Conservation (phyloP, 2,888 invertebrate species). For the Laothoe populi region DNA sequence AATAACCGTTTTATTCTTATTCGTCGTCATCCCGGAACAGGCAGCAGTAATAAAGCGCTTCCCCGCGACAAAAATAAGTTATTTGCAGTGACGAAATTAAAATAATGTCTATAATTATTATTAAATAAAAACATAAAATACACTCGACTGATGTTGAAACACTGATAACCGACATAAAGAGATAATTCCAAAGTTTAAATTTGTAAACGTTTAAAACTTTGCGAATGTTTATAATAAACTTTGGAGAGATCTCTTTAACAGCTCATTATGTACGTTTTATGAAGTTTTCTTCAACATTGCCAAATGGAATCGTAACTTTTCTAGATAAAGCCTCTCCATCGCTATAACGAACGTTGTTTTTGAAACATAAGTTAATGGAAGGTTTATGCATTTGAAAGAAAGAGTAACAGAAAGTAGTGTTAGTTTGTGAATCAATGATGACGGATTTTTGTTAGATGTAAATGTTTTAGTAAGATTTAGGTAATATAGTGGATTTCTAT, state of each 20-base stretch:
- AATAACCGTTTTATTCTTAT: too few species aligned
- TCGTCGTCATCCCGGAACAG: too few species aligned
- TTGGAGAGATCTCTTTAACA: conserved; percentile 29
- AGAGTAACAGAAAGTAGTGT: too few species aligned
- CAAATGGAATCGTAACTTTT: conserved; percentile 1
- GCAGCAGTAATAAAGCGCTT: too few species aligned
- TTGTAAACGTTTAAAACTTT: conserved; percentile 19
- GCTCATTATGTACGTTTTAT: conserved; percentile 38
- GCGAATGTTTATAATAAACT: conserved; percentile 22
- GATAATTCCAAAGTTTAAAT: background rate
- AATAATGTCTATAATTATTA: too few species aligned
- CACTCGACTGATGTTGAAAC: background rate
- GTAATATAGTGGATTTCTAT: too few species aligned
- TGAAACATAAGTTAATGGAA: background rate
- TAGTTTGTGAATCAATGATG: too few species aligned
- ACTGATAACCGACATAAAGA: background rate
- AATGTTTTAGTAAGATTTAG: too few species aligned
- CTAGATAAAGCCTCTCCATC: conserved; percentile 1
- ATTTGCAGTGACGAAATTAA: too few species aligned
- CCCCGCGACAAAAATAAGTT: too few species aligned
- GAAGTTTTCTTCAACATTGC: conserved; percentile 28
- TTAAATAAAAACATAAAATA: too few species aligned
- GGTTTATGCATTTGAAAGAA: background rate
- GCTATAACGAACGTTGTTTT: background rate
- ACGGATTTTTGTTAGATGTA: too few species aligned